phyloP scores from a whole-genome alignment of 2,797 vertebrate genomes.

The Sylvilagus floridanus region DNA sequence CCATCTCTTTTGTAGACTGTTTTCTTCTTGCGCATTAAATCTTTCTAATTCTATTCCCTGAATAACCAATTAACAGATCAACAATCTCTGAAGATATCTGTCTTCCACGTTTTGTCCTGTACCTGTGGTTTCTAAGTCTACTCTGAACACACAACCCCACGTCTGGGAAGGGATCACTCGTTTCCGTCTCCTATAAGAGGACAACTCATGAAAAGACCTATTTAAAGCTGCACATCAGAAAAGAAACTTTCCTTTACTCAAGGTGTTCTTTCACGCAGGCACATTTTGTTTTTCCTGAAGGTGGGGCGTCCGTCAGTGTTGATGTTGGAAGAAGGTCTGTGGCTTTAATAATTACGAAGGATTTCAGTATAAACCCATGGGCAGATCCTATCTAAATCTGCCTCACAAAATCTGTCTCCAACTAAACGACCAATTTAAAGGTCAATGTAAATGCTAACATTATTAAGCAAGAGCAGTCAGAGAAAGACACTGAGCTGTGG shows the following conservation, averaged over 20 bases:
- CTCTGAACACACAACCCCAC: slow-evolving; percentile 1
- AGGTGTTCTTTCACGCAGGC: not conserved
- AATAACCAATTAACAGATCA: not conserved
- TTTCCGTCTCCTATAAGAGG: slow-evolving; percentile 19
- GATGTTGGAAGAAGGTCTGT: slow-evolving; percentile 63
- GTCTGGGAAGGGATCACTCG: slow-evolving; percentile 7
- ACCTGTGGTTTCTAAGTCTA: not conserved
- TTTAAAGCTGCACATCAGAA: slow-evolving; percentile 15
- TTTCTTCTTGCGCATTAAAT: not conserved
- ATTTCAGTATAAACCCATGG: slow-evolving; percentile 54
- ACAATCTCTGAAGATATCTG: not conserved
- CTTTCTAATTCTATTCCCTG: not conserved
- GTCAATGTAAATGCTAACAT: slow-evolving; percentile 65
- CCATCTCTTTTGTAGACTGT: not conserved
- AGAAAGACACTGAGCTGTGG: not conserved
- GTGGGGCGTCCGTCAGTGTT: slow-evolving; percentile 35
- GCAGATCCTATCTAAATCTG: slow-evolving; percentile 39
- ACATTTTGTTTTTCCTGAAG: not conserved
- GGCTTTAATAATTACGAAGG: slow-evolving; percentile 54
- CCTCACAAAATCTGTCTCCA: slow-evolving; percentile 53
- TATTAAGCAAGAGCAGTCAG: slow-evolving; percentile 49
- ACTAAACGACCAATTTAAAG: slow-evolving; percentile 56
- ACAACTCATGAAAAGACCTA: slow-evolving; percentile 39
- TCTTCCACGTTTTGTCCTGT: not conserved
- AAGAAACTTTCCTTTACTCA: slow-evolving; percentile 29